Evolutionary conservation across 2,888 invertebrate genomes (phyloP), one percentile per base, ranked within the genome.

Genomic region (Rhogogaster chlorosoma): DNA sequence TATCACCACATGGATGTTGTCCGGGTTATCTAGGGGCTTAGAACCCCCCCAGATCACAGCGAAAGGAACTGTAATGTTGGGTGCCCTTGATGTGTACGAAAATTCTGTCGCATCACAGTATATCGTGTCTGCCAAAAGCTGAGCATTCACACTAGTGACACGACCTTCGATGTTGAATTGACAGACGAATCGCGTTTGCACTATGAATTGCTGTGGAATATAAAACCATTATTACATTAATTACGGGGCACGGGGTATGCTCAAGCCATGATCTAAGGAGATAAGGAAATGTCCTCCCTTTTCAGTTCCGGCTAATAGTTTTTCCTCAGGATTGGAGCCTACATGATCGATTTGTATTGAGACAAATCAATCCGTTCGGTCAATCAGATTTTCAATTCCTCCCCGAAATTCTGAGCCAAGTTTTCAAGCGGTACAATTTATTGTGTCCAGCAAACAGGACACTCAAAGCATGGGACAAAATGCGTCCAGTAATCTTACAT

Each of bases 41-140:
- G 98, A 97, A 26, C 98, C 98, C 88, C 98, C 98, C 98, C 98
- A 98, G 92, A 98, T 98, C 83, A 99, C 98, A 83, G 98, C 98
- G 94, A 99, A 98, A 22, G 98, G 97, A 84, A 98, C 98, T 10
- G 98, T 98, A 88, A 98, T 97, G 94, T 98, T 98, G 38, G 98
- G 97, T n/a, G 97, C 97, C 87, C 97, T 95, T 42, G 98, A 98
- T 53, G 97, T 97, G 93, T 98, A 98, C 84, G 97, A 97, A 94
- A 99, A 99, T 93, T 98, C 98, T 95, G 98, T 98, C 86, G 96
- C 95, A 93, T 98, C 98, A 94, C 98, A 99, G 94, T 98, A 98
- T 94, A 99, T 98, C 73, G 98, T 98, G 94, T 98, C 98, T 85
- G 98, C 98, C 85, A 98, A 95, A 86, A 98, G 95, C 93, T 98